A percentile compares a stretch with the other conserved stretches of the same genome.
Conservation (phyloP, 2,888 invertebrate genomes). For the Tenthredo distinguenda region DNA sequence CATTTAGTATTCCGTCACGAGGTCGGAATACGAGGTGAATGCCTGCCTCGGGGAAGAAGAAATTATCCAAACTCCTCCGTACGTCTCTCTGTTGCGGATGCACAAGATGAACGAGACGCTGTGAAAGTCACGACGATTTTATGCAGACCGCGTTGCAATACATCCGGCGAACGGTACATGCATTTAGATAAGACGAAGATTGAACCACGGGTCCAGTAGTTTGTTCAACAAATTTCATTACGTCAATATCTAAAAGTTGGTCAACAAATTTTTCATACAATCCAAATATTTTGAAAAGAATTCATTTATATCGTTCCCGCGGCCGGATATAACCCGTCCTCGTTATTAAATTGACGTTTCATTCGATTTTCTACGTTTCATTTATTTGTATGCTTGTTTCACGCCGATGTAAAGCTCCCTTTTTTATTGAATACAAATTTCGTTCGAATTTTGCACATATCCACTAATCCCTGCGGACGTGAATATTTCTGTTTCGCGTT, state of each 20-base stretch:
- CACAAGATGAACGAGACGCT: constrained; percentile 25
- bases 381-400: not conserved
- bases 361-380: not conserved
- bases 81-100: not conserved
- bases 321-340: not conserved
- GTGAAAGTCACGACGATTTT: constrained; percentile 15
- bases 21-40: constrained; percentile 30
- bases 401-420: not conserved
- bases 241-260: not conserved
- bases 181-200: not conserved
- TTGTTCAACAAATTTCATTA: not conserved
- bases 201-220: not conserved
- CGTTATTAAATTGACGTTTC: not conserved
- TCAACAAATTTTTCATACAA: not conserved
- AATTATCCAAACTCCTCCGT: constrained; percentile 29
- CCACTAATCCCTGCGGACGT: not conserved
- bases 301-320: not conserved
- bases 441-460: not conserved
- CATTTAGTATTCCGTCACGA: constrained; percentile 48
- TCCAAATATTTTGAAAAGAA: not conserved
- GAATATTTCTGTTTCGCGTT: constrained; percentile 7
- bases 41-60: constrained; percentile 13
- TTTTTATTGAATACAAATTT: not conserved
- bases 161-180: not conserved
- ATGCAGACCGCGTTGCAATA: constrained; percentile 10